Evolutionary conservation across 2,797 vertebrate genomes (phyloP).

Genomic region (Pempheris klunzingeri): DNA sequence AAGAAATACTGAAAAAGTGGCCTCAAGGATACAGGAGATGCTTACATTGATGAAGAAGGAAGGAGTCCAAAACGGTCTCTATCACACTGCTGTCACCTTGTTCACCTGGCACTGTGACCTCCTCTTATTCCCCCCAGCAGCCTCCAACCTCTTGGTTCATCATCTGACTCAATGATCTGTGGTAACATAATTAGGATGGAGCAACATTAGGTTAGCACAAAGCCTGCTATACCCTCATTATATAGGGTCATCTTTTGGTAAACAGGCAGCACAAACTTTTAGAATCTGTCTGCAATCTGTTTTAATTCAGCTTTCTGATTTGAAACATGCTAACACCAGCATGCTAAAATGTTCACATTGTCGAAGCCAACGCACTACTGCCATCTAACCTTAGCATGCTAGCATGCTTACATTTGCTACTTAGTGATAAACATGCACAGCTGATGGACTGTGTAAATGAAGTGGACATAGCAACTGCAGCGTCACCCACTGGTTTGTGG

Average conservation of each 20-base stretch:
- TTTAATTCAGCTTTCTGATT: not conserved
- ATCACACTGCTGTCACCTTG: not conserved
- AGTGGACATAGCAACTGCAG: too few relatives aligned
- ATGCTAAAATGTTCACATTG: not conserved
- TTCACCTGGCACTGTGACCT: not conserved
- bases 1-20: slow-evolving; percentile 3
- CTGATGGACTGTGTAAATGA: too few relatives aligned
- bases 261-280: not conserved
- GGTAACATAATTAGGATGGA: not conserved
- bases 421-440: not conserved
- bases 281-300: not conserved
- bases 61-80: not conserved
- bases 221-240: not conserved
- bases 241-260: not conserved
- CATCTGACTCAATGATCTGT: not conserved
- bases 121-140: not conserved
- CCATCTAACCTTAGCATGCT: not conserved
- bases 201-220: not conserved
- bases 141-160: not conserved
- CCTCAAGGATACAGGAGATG: slow-evolving; percentile 1
- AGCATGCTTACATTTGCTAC: not conserved
- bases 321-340: not conserved
- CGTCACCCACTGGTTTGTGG: too few relatives aligned
- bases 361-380: not conserved
- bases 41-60: slow-evolving; percentile 7